These are phyloP conservation scores for Vannuccia rotundouncinata DNA, from an alignment of 2,888 invertebrate genomes.

Conservation along the genomic window DNA sequence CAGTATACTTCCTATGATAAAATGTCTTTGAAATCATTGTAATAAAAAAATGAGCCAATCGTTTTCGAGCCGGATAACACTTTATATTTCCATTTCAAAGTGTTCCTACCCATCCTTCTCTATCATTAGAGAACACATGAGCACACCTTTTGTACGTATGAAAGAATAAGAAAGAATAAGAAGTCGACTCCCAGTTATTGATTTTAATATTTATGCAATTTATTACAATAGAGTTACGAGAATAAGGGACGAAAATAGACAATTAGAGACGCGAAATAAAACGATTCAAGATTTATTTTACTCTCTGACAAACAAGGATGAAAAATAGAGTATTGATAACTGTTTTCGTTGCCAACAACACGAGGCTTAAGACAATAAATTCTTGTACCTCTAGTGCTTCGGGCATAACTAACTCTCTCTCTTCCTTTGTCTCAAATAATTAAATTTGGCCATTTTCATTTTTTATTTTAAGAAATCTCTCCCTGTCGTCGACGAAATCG, in stretches of 20 bases:
- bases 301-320: no score
- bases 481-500: no score
- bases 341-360: no score
- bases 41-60: background rate
- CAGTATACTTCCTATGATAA: no score
- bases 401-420: no score
- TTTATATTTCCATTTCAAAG: background rate
- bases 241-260: background rate
- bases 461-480: no score
- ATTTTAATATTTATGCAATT: background rate
- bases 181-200: background rate
- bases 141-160: background rate
- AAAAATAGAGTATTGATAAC: no score
- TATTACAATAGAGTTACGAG: background rate
- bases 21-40: background rate
- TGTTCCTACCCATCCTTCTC: background rate
- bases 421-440: no score
- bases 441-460: no score
- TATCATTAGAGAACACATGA: background rate
- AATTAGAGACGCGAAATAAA: background rate
- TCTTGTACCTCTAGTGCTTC: no score
- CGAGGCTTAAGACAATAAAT: no score
- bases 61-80: background rate
- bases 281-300: background rate
- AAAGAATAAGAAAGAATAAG: background rate